Conservation (phyloP, 30 jellyfish, hydroid and myxozoan genomes). For the Cassiopea xamachana region DNA sequence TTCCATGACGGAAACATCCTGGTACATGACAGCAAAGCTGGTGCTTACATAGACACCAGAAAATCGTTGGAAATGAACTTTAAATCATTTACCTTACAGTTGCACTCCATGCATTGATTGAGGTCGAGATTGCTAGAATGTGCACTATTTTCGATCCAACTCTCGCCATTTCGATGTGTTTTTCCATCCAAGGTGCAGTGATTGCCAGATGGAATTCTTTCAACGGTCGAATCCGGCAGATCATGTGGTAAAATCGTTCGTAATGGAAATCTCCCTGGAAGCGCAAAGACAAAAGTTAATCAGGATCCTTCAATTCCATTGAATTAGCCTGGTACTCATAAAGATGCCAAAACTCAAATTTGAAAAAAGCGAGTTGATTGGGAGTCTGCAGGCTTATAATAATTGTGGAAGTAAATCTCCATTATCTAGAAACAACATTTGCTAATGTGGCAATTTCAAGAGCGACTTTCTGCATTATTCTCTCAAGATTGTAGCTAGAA, state of each 20-base stretch:
- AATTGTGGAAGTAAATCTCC: not conserved
- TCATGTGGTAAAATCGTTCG: conserved; percentile 12
- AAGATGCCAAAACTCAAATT: not conserved
- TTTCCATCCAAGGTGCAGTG: conserved; percentile 68
- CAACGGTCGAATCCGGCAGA: conserved; percentile 9
- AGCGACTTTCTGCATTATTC: too few species aligned
- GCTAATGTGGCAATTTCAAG: too few species aligned
- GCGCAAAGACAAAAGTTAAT: not conserved
- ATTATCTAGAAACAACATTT: too few species aligned
- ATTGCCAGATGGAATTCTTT: conserved; percentile 2
- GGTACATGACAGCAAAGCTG: too few species aligned
- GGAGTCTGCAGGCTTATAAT: not conserved
- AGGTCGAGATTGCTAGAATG: conserved; percentile 56
- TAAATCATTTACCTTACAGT: conserved; percentile 57
- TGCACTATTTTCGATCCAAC: conserved; percentile 78
- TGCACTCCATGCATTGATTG: conserved; percentile 84
- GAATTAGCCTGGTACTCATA: not conserved
- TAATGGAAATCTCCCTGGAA: conserved; percentile 26
- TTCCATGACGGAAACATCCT: too few species aligned
- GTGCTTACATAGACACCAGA: too few species aligned
- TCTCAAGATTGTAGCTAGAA: too few species aligned
- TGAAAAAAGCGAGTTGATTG: not conserved
- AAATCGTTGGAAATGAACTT: too few species aligned
- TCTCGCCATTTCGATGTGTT: conserved; percentile 50
- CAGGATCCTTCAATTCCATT: not conserved